Evolutionary conservation across 2,113 vertebrate species (phyloP).

Genomic region (Vulpes lagopus): DNA sequence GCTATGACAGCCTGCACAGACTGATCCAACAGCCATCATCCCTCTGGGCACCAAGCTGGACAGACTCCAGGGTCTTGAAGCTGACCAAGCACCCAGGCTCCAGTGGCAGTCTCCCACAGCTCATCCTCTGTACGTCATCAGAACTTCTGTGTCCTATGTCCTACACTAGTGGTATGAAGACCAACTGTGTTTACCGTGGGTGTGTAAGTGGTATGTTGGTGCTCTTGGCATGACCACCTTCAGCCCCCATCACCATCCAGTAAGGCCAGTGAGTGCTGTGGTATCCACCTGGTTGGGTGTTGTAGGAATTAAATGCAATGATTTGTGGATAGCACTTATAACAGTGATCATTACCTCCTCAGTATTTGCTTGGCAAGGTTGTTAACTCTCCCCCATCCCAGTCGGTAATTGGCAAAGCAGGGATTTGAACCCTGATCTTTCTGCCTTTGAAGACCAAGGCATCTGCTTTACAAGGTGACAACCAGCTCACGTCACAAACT

Average conservation of each 20-base stretch:
- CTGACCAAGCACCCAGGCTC: neutral
- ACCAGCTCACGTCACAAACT: neutral
- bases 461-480: neutral
- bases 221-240: neutral
- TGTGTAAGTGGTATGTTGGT: neutral
- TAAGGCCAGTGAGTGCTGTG: no score
- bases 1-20: neutral
- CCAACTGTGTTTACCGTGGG: fast-evolving
- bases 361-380: neutral
- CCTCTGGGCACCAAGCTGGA: neutral
- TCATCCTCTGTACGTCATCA: fast-evolving
- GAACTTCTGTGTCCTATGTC: neutral
- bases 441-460: neutral
- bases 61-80: neutral
- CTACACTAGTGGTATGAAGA: neutral
- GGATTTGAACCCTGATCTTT: neutral
- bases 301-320: neutral
- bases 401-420: neutral
- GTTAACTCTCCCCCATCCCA: neutral
- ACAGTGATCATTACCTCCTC: neutral
- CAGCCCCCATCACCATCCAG: neutral
- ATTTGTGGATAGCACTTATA: neutral
- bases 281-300: neutral
- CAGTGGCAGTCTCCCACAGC: neutral
- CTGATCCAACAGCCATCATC: neutral